Percentiles rank a stretch among this genome's conserved stretches.
Conservation (phyloP, 2,113 vertebrate species). For the Xiphophorus maculatus region DNA sequence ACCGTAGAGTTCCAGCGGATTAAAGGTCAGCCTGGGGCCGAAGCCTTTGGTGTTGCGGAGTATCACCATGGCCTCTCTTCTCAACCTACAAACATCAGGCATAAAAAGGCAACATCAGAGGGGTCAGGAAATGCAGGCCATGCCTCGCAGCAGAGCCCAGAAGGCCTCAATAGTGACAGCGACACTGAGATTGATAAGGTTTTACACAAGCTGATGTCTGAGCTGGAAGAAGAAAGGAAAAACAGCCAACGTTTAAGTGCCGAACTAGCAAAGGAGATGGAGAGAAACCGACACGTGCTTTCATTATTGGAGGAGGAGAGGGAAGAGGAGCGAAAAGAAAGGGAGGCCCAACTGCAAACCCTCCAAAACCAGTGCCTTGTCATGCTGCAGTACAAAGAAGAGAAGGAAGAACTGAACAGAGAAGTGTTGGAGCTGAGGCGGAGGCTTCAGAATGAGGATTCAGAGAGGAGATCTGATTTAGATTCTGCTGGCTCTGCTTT, state of each 20-base stretch:
- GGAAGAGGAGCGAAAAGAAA: conserved; percentile 68
- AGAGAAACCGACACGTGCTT: conserved; percentile 60
- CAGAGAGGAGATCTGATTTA: conserved; percentile 58
- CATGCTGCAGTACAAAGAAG: conserved; percentile 74
- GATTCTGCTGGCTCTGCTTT: conserved; percentile 60
- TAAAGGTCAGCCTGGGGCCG: conserved; percentile 65
- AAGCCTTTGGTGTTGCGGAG: conserved; percentile 55
- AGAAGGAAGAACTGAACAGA: conserved; percentile 79
- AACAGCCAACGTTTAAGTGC: conserved; percentile 47
- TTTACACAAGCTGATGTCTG: conserved; percentile 67
- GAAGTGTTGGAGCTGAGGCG: conserved; percentile 77
- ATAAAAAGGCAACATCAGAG: conserved; percentile 63
- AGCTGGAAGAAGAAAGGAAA: conserved; percentile 70
- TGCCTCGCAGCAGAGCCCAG: conserved; percentile 13
- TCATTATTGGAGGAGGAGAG: conserved; percentile 76
- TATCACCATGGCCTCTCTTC: conserved; percentile 47
- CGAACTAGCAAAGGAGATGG: conserved; percentile 67
- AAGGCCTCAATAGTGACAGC: conserved; percentile 43
- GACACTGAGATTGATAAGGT: conserved; percentile 35
- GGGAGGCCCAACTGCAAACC: conserved; percentile 67
- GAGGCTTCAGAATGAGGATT: conserved; percentile 63
- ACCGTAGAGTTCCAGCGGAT: conserved; percentile 75
- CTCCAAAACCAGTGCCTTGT: conserved; percentile 75
- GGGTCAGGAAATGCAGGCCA: conserved; percentile 45
- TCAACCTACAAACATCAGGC: conserved; percentile 58